A percentile compares a stretch with the other conserved stretches of the same genome.
phyloP scores from a whole-genome alignment of 2,888 invertebrate genomes.

The Leptinotarsa peninsularis region DNA sequence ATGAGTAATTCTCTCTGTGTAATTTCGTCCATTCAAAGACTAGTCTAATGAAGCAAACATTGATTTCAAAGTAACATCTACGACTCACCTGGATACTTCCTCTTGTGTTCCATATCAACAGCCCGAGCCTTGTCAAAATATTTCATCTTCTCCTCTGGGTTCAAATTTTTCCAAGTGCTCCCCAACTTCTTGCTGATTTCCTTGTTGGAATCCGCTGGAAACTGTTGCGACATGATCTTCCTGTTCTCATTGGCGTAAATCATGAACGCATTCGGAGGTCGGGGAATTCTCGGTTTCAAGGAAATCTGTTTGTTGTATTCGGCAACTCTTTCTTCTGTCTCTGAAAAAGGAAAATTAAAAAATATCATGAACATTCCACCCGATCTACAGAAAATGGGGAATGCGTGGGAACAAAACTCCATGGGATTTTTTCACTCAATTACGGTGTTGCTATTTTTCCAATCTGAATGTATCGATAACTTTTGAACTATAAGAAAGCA shows the following conservation, averaged over 20 bases:
- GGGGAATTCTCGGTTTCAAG: conserved; percentile 66
- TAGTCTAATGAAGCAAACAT: background rate
- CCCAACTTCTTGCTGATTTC: conserved; percentile 73
- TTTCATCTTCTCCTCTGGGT: conserved; percentile 68
- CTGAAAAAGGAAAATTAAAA: background rate
- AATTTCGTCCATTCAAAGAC: background rate
- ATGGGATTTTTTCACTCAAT: too few relatives aligned
- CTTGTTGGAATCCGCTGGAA: conserved; percentile 73
- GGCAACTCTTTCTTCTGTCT: conserved; percentile 1
- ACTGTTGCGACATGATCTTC: conserved; percentile 69
- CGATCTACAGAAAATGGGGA: too few relatives aligned
- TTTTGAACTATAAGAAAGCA: too few relatives aligned
- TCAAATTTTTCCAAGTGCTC: conserved; percentile 71
- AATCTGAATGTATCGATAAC: too few relatives aligned
- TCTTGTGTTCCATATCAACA: conserved; percentile 72
- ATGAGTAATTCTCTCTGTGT: too few relatives aligned
- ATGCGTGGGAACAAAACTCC: too few relatives aligned
- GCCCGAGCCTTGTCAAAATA: conserved; percentile 70
- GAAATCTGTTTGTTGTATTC: conserved; percentile 26
- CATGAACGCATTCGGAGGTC: conserved; percentile 76
- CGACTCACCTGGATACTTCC: conserved; percentile 71
- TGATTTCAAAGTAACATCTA: background rate
- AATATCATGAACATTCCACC: too few relatives aligned
- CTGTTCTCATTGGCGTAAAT: conserved; percentile 74
- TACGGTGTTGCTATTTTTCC: too few relatives aligned